Base-by-base conservation (phyloP, 2,113 vertebrate species). In the Dicrurus megarhynchus region DNA sequence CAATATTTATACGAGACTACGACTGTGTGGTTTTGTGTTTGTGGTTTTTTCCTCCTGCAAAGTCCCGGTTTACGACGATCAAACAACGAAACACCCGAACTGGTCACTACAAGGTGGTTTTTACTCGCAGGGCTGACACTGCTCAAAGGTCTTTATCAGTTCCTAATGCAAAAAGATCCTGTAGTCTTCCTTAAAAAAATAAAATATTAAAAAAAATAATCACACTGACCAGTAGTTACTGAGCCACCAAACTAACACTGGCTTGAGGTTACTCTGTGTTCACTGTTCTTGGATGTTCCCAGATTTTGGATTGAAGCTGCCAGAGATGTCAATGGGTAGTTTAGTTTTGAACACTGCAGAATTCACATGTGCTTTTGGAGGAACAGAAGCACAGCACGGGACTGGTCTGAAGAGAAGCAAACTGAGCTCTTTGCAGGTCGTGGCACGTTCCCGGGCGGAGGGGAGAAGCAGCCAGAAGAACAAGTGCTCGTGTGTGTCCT, bases 131-230 rank as follows among this genome's bases (percentile, higher is more conserved):
- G 89, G 95, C 95, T 73, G 80, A 55, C 75, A 42, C 65, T 50
- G 88, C 93, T 97, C 69, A 39, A 28, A 32, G 80, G 64, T 92
- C 84, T 93, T 90, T 50, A 42, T 87, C 95, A 97, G 97, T 97
- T 96, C 92, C 83, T 93, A 97, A 97, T 97, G 97, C 95, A 96
- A 96, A 97, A 97, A 96, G 94, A 96, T 93, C 81, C 80, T 33
- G 80, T 92, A 86, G 96, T 96, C 95, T 90, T 96, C 94, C 91
- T 97, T 96, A 93, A 84, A 97, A 97, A 96, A 95, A 95, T 88
- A 90, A 95, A 93, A 84, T 78, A 93, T 22, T 75, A 94, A 91
- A 93, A 94, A 90, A 80, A 91, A 67, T 23, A 83, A 97, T 95
- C 92, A 95, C 49, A 50, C 76, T 91, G 94, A 96, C 94, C 97